Evolutionary conservation across 2,888 invertebrate species (phyloP), one percentile per base, ranked within the genome.

Genomic region (Melanostoma scalare): DNA sequence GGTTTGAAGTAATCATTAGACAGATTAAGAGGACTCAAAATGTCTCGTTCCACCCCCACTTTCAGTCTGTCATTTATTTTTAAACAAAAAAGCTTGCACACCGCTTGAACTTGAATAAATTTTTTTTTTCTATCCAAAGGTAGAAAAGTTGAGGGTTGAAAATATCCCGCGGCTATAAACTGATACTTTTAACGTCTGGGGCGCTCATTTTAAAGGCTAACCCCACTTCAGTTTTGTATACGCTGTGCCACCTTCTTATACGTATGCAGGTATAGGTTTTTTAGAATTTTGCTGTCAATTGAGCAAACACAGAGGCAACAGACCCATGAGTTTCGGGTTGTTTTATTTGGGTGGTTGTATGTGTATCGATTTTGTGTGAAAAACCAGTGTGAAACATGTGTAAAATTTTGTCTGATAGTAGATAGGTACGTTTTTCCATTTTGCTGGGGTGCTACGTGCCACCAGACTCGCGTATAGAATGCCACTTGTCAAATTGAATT

Each of bases 1-100:
- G 82, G 73, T 65, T 71, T 79, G 67, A 79, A 84, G 79, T 79
- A 65, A 71, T 84, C 84, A 84, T 84, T 84, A 84, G 84, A 84
- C 84, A 84, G 79, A 84, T 84, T 84, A 84, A 84, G 79, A 74
- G 58, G 61, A 74, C 71, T 63, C 50, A 10, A 40, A 55, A 60
- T 20, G 40, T 42, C 31, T 38, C 44, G 4, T 10, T 35, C 35
- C 48, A 68, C 53, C 6, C 46, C 44, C 48, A 42, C 38, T 35
- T 4, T 20, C 20, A n/a, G 38, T 50, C 30, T 58, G 79, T 56
- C 42, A 53, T 42, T 61, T 68, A 30, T 65, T 75, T 56, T 55
- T 50, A 31, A 20, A 44, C 6, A 61, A 48, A 50, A 56, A 68
- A 60, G 69, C 77, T 52, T 52, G 61, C 77, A 68, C 50, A 72